phyloP scores from a whole-genome alignment of 2,113 vertebrate genomes.

The Tenrec ecaudatus region DNA sequence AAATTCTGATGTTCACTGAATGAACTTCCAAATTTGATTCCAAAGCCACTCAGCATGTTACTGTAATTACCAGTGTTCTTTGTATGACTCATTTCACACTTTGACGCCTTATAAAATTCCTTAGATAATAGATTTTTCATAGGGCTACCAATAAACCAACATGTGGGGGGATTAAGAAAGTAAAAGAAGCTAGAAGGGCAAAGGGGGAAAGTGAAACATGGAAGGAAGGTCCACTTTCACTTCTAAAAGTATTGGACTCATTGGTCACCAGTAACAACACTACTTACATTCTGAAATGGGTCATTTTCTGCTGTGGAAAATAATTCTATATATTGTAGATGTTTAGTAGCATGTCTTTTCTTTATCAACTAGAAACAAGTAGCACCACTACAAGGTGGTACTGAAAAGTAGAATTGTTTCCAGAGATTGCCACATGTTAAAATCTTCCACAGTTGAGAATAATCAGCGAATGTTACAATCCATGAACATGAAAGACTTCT shows the following conservation, averaged over 20 bases:
- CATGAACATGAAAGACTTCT: constrained; percentile 68
- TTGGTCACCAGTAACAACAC: neutral
- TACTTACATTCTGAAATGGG: neutral
- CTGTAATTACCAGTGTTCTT: neutral
- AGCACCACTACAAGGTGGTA: neutral
- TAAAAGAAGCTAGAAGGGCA: constrained; percentile 10
- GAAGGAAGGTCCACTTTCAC: neutral
- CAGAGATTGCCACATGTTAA: constrained; percentile 30
- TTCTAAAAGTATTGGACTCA: neutral
- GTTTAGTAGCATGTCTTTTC: neutral
- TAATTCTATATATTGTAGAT: neutral
- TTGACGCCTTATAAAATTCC: neutral
- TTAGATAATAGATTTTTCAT: neutral
- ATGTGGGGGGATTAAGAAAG: neutral
- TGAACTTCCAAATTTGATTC: neutral
- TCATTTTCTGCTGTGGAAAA: neutral
- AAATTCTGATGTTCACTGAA: constrained; percentile 23
- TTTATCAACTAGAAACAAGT: neutral
- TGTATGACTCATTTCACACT: neutral
- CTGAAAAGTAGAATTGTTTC: constrained; percentile 50
- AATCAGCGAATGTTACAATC: constrained; percentile 43
- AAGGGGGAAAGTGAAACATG: neutral
- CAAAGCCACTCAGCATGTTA: neutral
- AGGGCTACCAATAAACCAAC: constrained; percentile 24
- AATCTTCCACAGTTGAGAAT: neutral